These are phyloP conservation scores for Manduca sexta DNA, from an alignment of 1,140 invertebrate genomes.

Conservation along the genomic window DNA sequence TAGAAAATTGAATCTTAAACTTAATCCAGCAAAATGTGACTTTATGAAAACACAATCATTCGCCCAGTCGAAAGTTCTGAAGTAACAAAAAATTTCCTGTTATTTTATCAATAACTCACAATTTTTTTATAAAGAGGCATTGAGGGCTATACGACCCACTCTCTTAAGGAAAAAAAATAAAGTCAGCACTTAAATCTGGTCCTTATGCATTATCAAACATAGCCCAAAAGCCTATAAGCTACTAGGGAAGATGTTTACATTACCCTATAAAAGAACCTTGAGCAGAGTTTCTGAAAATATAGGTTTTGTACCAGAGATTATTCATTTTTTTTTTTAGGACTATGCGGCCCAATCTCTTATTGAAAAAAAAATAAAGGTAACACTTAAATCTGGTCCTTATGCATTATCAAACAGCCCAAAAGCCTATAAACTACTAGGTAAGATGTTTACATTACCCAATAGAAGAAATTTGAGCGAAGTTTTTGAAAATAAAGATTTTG, in stretches of 20 bases:
- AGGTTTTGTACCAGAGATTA: background rate
- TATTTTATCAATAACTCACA: no score
- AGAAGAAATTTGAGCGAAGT: conserved; percentile 14
- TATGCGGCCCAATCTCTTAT: no score
- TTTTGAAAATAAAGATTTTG: background rate
- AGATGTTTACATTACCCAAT: conserved; percentile 17
- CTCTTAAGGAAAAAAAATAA: no score
- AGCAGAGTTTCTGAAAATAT: conserved; percentile 4
- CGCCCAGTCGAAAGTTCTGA: no score
- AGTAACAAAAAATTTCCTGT: no score
- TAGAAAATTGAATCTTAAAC: conserved; percentile 5
- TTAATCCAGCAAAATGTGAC: conserved; percentile 6
- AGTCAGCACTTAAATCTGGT: no score
- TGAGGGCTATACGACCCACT: no score
- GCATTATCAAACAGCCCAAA: conserved; percentile 23
- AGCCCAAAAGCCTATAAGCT: conserved; percentile 26
- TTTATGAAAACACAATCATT: conserved; percentile 6
- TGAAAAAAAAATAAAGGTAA: no score
- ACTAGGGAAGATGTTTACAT: conserved; percentile 16
- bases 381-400: no score
- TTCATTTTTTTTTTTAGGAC: background rate
- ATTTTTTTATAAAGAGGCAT: no score
- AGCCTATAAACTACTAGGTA: conserved; percentile 18
- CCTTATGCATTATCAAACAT: conserved; percentile 9
- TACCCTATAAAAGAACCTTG: conserved; percentile 20